Evolutionary conservation across 2,113 vertebrate genomes (phyloP), one percentile per base, ranked within the genome.

Genomic region (Callopanchax toddi): DNA sequence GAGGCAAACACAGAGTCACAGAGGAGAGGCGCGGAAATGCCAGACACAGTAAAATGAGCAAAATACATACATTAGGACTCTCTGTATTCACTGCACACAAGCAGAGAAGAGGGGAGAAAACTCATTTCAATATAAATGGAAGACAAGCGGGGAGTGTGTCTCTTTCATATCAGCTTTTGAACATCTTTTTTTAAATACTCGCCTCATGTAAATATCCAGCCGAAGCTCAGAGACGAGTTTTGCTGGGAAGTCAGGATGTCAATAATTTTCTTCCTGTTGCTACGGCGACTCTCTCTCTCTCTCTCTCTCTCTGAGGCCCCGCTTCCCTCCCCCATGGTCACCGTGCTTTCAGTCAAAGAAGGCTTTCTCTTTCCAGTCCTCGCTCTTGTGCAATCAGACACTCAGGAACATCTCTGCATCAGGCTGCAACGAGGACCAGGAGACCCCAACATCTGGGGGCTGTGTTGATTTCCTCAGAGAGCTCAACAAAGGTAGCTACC

Each of bases 121-220:
- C 88, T 92, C 64, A 93, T 93, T 93, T 93, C 89, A 93, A 93
- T 93, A 91, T 92, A 93, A 93, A 93, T 93, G 85, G 87, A 89
- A 87, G 89, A 87, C 82, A 85, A 82, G 89, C 82, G 71, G 83
- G 84, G 89, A 89, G 85, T 61, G 79, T 84, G 82, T 90, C 82
- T 79, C 85, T 91, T 32, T 90, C 87, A 87, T 89, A 80, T 89
- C 84, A 61, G 85, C 91, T 86, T 86, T 86, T 90, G 84, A 89
- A 85, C 81, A 77, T 85, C 59, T 79, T 76, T 81, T 86, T 85
- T 66, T 70, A 59, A 54, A 82, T 86, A 75, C 79, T 88, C 72
- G 44, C 83, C 81, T 72, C 86, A 66, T 83, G 77, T 82, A 90
- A 91, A 89, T 86, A 86, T 91, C 82, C 79, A 69, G 78, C 83